Evolutionary conservation across 2,888 invertebrate genomes (phyloP).

Genomic region (Phania funesta): DNA sequence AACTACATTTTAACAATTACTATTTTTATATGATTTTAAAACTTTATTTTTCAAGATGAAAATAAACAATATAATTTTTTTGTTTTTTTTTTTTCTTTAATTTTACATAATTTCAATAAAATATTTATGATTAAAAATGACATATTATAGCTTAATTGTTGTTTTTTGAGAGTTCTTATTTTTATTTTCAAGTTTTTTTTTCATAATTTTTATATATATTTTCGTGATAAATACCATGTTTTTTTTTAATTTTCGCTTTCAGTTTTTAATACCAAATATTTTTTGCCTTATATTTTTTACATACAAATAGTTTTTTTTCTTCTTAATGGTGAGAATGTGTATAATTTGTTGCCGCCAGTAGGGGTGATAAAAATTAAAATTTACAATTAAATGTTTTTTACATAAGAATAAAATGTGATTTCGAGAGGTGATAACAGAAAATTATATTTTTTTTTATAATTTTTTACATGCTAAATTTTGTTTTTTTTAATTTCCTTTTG

Average conservation of each 20-base stretch:
- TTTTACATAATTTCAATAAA: slow-evolving; percentile 77
- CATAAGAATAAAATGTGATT: slow-evolving; percentile 1
- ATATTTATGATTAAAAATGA: slow-evolving; percentile 79
- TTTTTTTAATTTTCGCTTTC: slow-evolving; percentile 56
- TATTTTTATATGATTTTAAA: slow-evolving; percentile 81
- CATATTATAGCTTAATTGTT: slow-evolving; percentile 77
- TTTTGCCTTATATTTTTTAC: slow-evolving; percentile 69
- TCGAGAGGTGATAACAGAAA: slow-evolving; percentile 47
- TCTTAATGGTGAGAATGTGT: slow-evolving; percentile 30
- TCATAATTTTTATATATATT: slow-evolving; percentile 64
- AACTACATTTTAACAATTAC: slow-evolving; percentile 69
- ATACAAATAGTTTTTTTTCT: slow-evolving; percentile 68
- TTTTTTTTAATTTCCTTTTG: slow-evolving; percentile 2
- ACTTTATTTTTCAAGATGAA: slow-evolving; percentile 81
- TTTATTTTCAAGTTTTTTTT: slow-evolving; percentile 71
- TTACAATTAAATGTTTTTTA: slow-evolving; percentile 55
- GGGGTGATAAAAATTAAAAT: slow-evolving; percentile 39
- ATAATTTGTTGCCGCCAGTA: slow-evolving; percentile 51
- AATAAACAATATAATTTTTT: slow-evolving; percentile 80
- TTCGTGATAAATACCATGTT: slow-evolving; percentile 66
- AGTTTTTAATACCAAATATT: slow-evolving; percentile 76
- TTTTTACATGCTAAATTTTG: slow-evolving; percentile 26
- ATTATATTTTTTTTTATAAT: background rate
- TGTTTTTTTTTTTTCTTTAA: slow-evolving; percentile 70
- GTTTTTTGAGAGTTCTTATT: slow-evolving; percentile 69